Percentiles rank a stretch among this genome's conserved stretches.
These are phyloP conservation scores for Amphiduros pacificus DNA, from an alignment of 2,888 invertebrate species.

Conservation along the genomic window DNA sequence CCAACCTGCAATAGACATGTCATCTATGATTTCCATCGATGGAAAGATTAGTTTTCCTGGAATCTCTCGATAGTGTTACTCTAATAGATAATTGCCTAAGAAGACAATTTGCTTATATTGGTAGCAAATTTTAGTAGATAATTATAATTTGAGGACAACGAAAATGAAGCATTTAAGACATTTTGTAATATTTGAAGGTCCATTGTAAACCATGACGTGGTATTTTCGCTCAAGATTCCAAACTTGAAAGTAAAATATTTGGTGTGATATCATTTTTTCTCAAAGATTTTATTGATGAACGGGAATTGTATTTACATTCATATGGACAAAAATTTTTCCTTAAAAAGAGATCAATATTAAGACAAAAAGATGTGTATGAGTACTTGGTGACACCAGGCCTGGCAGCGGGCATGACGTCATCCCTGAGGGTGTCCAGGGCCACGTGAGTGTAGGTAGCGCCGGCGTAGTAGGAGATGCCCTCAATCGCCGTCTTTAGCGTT, in stretches of 20 bases:
- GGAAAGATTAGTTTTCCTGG: too few relatives aligned
- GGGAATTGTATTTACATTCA: neutral
- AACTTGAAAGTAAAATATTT: neutral
- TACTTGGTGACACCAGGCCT: constrained; percentile 1
- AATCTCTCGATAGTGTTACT: too few relatives aligned
- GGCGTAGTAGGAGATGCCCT: constrained; percentile 1
- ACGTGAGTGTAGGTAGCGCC: constrained; percentile 10
- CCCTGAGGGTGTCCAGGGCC: neutral
- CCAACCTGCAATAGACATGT: neutral
- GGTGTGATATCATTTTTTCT: neutral
- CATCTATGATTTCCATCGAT: too few relatives aligned
- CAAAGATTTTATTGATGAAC: neutral
- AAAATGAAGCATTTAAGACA: too few relatives aligned
- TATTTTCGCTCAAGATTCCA: too few relatives aligned
- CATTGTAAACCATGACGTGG: too few relatives aligned
- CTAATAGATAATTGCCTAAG: too few relatives aligned
- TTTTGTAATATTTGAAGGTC: too few relatives aligned
- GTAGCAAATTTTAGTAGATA: too few relatives aligned
- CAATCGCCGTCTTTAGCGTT: neutral
- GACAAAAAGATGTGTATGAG: neutral
- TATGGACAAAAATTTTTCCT: neutral
- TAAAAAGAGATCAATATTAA: neutral
- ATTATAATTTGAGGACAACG: too few relatives aligned
- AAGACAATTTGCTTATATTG: too few relatives aligned
- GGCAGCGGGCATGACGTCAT: neutral